A percentile compares a stretch with the other conserved stretches of the same genome.
These are phyloP conservation scores for Peribatodes rhomboidaria DNA, from an alignment of 2,888 invertebrate species.

Conservation along the genomic window DNA sequence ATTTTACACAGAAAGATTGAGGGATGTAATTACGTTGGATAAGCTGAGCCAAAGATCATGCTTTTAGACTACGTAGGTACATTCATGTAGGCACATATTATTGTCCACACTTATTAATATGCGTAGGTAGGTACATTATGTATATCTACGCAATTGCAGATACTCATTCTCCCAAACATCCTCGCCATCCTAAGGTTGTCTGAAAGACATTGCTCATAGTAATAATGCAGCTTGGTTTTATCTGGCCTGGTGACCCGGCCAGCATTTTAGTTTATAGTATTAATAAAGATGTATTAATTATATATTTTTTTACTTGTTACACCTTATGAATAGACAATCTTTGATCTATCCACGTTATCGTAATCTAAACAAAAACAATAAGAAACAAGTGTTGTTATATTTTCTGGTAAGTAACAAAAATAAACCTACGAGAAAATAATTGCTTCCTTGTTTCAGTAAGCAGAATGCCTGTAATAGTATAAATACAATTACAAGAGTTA, in stretches of 20 bases:
- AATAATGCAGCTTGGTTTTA: too few relatives aligned
- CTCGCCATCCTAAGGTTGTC: too few relatives aligned
- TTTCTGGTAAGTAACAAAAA: not conserved
- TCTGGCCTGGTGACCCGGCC: too few relatives aligned
- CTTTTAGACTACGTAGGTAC: slow-evolving; percentile 3
- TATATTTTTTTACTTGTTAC: too few relatives aligned
- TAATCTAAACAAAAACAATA: not conserved
- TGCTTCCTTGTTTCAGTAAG: slow-evolving; percentile 6
- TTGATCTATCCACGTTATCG: not conserved
- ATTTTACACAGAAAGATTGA: slow-evolving; percentile 38
- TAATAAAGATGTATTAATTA: too few relatives aligned
- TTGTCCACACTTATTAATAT: not conserved
- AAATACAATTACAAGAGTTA: slow-evolving; percentile 5
- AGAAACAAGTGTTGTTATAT: not conserved
- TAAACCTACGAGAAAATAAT: slow-evolving; percentile 7
- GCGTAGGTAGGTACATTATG: too few relatives aligned
- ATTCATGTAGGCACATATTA: not conserved
- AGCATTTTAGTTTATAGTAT: too few relatives aligned
- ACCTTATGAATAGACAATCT: too few relatives aligned
- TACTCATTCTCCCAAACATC: too few relatives aligned
- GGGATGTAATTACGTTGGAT: slow-evolving; percentile 40
- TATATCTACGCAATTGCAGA: too few relatives aligned
- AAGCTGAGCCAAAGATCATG: slow-evolving; percentile 23
- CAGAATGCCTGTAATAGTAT: slow-evolving; percentile 4
- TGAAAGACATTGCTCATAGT: too few relatives aligned